Conservation (phyloP, 1,140 invertebrate species). For the Pristionchus pacificus region DNA sequence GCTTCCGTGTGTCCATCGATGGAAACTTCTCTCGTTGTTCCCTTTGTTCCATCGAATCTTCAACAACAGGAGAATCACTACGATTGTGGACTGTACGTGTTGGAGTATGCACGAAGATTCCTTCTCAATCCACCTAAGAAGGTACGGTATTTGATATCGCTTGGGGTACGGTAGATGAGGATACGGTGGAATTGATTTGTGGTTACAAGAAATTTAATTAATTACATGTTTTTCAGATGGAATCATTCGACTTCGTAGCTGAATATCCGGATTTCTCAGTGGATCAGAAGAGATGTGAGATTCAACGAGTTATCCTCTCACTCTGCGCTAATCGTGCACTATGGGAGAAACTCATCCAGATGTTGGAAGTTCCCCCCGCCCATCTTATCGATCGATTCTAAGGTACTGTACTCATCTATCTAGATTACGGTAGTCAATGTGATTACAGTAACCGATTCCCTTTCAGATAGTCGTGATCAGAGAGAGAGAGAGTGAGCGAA, state of each 20-base stretch:
- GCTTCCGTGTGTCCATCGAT: slow-evolving; percentile 8
- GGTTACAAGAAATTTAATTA: slow-evolving; percentile 3
- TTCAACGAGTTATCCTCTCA: slow-evolving; percentile 28
- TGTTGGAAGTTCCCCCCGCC: background rate
- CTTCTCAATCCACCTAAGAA: slow-evolving; percentile 30
- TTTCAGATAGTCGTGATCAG: too few relatives aligned
- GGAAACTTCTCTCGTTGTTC: background rate
- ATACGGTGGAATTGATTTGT: background rate
- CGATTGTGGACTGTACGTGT: slow-evolving; percentile 32
- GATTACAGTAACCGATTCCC: too few relatives aligned
- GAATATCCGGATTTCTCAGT: slow-evolving; percentile 28
- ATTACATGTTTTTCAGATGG: slow-evolving; percentile 19
- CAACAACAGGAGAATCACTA: slow-evolving; percentile 29
- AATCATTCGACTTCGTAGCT: slow-evolving; percentile 22
- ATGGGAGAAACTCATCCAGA: slow-evolving; percentile 8
- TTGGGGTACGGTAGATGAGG: background rate
- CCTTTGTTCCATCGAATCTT: slow-evolving; percentile 24
- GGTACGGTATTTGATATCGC: slow-evolving; percentile 11
- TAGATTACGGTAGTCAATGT: too few relatives aligned
- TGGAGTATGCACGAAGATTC: slow-evolving; percentile 34
- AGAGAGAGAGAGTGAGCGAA: too few relatives aligned
- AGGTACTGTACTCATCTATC: too few relatives aligned
- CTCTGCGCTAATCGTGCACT: slow-evolving; percentile 25
- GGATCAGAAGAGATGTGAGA: slow-evolving; percentile 12
- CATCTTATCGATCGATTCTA: too few relatives aligned